Evolutionary conservation across 2,888 invertebrate species (phyloP), one percentile per base, ranked within the genome.

Genomic region (Nemurella pictetii): DNA sequence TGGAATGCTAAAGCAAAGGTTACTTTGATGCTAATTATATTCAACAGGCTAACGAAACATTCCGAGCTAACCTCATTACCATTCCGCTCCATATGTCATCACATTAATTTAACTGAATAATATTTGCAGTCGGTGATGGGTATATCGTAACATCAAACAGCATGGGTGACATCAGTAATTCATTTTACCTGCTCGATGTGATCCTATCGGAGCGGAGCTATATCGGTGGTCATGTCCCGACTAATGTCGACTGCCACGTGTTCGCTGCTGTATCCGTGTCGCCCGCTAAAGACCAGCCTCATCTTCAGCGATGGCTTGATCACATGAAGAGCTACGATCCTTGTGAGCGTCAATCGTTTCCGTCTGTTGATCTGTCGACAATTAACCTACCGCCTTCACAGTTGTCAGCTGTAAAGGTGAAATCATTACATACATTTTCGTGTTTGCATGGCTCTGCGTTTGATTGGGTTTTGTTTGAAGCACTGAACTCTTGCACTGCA

Each of bases 251-350:
- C 81, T 25, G 29, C n/a, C 29, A 5, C 26, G 84, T 85, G 0
- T 84, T 84, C 77, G 75, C 55, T 15, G 74, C 35, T 0, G 15
- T 86, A 26, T 35, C 80, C 29, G 15, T 35, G 7, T n/a, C 55
- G 25, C 72, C 25, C 26, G 30, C 30, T 28, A 27, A 85, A 12
- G 82, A 81, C 20, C 75, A 81, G 73, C 81, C 84, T 15, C 78
- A 86, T 35, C 12, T 85, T 55, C 55, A 75, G 12, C 80, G 86
- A 30, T 86, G 86, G 86, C 84, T 83, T 32, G 80, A 81, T 1
- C 86, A 86, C 74, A 84, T 86, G 75, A 73, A 83, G 83, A 86
- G 85, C 77, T 86, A 85, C 81, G 72, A 77, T 7, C 20, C 55
- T 12, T 82, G 27, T 55, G 82, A 82, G 55, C 27, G 55, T 26